These are phyloP conservation scores for Pempheris klunzingeri DNA, from an alignment of 2,797 vertebrate genomes.

Conservation along the genomic window DNA sequence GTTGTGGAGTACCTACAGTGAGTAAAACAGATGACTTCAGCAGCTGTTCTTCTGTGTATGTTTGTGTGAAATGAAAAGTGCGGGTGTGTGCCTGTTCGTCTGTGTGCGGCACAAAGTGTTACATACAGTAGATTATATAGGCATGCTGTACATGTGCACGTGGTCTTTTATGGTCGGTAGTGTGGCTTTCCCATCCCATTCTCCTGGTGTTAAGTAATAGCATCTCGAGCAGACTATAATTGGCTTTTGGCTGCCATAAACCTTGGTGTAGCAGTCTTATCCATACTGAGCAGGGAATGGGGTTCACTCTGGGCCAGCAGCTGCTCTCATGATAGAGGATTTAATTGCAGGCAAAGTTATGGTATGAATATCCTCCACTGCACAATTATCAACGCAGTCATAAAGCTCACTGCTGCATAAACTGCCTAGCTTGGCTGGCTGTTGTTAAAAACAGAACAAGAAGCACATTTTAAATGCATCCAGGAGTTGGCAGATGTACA, in stretches of 20 bases:
- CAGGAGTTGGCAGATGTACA: constrained; percentile 67
- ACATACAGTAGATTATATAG: constrained; percentile 17
- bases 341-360: constrained; percentile 80
- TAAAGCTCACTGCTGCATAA: constrained; percentile 66
- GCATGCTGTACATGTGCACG: constrained; percentile 19
- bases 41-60: constrained; percentile 46
- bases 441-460: constrained; percentile 72
- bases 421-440: constrained; percentile 60
- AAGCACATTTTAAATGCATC: constrained; percentile 67
- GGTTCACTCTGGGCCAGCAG: constrained; percentile 75
- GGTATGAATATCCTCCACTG: constrained; percentile 72
- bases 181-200: constrained; percentile 58
- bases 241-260: constrained; percentile 78
- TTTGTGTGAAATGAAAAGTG: constrained; percentile 35
- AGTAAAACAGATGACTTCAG: constrained; percentile 73
- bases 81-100: constrained; percentile 10
- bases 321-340: constrained; percentile 79
- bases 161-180: constrained; percentile 49
- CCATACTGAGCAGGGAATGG: constrained; percentile 72
- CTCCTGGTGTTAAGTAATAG: constrained; percentile 69
- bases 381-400: constrained; percentile 74
- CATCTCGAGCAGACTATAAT: constrained; percentile 69
- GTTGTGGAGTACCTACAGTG: constrained; percentile 64
- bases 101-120: constrained; percentile 22
- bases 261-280: constrained; percentile 66